phyloP scores from a whole-genome alignment of 2,113 vertebrate genomes.

The Choloepus hoffmanni region DNA sequence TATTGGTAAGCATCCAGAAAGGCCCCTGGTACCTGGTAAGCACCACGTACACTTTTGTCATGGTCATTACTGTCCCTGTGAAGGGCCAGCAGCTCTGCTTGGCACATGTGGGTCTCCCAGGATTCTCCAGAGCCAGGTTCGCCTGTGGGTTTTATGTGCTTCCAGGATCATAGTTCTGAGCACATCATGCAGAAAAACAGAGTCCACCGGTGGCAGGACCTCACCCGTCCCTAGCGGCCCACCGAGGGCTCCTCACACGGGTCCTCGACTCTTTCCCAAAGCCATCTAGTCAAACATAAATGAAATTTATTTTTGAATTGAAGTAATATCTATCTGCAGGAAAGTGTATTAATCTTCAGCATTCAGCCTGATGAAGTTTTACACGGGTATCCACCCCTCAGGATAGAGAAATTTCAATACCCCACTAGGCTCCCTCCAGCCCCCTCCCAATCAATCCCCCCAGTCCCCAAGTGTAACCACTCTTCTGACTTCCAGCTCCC shows the following conservation, averaged over 20 bases:
- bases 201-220: not conserved
- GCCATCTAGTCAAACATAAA: not conserved
- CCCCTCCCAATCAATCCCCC: not conserved
- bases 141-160: not conserved
- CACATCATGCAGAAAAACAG: not conserved
- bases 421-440: not conserved
- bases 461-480: no score
- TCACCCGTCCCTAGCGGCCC: not conserved
- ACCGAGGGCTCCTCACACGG: not conserved
- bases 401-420: not conserved
- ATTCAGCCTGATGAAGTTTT: not conserved
- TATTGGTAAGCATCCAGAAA: not conserved
- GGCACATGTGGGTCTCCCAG: not conserved
- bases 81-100: not conserved
- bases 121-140: not conserved
- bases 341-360: not conserved
- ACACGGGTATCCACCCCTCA: not conserved
- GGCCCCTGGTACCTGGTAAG: not conserved
- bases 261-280: not conserved
- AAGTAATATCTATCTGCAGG: not conserved
- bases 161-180: not conserved
- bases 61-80: not conserved
- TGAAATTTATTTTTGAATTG: not conserved
- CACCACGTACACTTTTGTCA: fast-evolving
- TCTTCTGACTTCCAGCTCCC: not conserved